Conservation (phyloP, 1,140 invertebrate genomes). For the Drosophila kanapiae region DNA sequence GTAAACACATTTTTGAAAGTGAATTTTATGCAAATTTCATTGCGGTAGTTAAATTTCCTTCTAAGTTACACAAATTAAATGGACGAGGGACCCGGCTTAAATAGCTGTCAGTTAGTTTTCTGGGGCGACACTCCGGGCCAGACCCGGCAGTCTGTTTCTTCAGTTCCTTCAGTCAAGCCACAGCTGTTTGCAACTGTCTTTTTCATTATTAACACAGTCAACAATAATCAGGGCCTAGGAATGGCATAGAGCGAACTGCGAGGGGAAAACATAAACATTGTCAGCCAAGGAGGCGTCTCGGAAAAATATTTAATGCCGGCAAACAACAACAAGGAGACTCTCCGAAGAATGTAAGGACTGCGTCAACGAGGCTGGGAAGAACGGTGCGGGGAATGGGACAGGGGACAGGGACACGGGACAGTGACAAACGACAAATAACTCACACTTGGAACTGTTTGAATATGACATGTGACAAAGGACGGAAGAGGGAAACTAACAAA, state of each 20-base stretch:
- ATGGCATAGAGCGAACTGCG: slow-evolving; percentile 17
- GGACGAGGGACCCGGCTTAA: slow-evolving; percentile 18
- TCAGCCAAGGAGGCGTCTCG: slow-evolving; percentile 67
- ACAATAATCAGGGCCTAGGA: slow-evolving; percentile 77
- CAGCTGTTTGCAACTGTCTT: slow-evolving; percentile 77
- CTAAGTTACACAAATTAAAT: slow-evolving; percentile 21
- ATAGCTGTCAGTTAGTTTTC: slow-evolving; percentile 51
- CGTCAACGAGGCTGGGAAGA: slow-evolving; percentile 22
- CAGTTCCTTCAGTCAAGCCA: slow-evolving; percentile 47
- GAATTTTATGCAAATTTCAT: not conserved
- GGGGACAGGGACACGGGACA: slow-evolving; percentile 18
- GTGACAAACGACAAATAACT: slow-evolving; percentile 79
- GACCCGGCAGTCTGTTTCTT: slow-evolving; percentile 33
- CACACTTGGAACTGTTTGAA: slow-evolving; percentile 79
- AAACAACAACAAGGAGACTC: slow-evolving; percentile 61
- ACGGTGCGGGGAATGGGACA: not conserved
- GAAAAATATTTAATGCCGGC: slow-evolving; percentile 82
- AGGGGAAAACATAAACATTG: slow-evolving; percentile 67
- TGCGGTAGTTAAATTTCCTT: no score
- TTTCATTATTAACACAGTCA: slow-evolving; percentile 79
- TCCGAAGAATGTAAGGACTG: slow-evolving; percentile 48
- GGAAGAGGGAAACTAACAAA: slow-evolving; percentile 28
- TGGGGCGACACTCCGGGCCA: slow-evolving; percentile 34
- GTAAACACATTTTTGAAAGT: no score
- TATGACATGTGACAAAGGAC: slow-evolving; percentile 71